These are phyloP conservation scores for Drosophila diplacantha DNA, from an alignment of 2,888 invertebrate species.

Conservation along the genomic window DNA sequence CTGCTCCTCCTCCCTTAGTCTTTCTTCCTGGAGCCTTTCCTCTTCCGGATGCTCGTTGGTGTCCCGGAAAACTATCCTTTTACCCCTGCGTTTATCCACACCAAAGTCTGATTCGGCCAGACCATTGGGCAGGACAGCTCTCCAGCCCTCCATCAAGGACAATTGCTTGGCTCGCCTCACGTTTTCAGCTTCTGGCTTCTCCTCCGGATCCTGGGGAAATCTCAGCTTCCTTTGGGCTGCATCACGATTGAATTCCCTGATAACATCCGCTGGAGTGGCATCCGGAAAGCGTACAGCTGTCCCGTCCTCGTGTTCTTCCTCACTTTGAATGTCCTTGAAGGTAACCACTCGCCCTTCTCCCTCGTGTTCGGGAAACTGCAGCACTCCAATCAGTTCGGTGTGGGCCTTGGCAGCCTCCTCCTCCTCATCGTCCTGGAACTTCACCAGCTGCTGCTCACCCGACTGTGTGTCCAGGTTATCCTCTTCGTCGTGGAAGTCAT, in stretches of 20 bases:
- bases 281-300: conserved; percentile 53
- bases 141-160: conserved; percentile 50
- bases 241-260: conserved; percentile 64
- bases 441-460: conserved; percentile 36
- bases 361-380: conserved; percentile 55
- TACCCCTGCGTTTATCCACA: conserved; percentile 49
- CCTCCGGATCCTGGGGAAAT: conserved; percentile 59
- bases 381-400: conserved; percentile 60
- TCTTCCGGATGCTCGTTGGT: conserved; percentile 51
- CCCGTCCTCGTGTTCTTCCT: conserved; percentile 42
- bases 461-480: conserved; percentile 62
- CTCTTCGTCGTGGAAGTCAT: conserved; percentile 68
- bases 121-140: conserved; percentile 53
- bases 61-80: conserved; percentile 62
- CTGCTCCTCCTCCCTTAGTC: conserved; percentile 22
- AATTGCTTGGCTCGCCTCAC: conserved; percentile 39
- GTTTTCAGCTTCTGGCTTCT: conserved; percentile 17
- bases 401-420: conserved; percentile 56
- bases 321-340: conserved; percentile 53
- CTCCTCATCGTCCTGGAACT: conserved; percentile 66
- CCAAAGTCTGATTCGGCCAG: conserved; percentile 40
- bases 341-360: conserved; percentile 62
- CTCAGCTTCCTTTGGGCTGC: conserved; percentile 65
- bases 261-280: conserved; percentile 53
- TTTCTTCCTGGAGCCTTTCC: conserved; percentile 17